These are phyloP conservation scores for Aix galericulata DNA, from an alignment of 2,113 vertebrate genomes.

Conservation along the genomic window DNA sequence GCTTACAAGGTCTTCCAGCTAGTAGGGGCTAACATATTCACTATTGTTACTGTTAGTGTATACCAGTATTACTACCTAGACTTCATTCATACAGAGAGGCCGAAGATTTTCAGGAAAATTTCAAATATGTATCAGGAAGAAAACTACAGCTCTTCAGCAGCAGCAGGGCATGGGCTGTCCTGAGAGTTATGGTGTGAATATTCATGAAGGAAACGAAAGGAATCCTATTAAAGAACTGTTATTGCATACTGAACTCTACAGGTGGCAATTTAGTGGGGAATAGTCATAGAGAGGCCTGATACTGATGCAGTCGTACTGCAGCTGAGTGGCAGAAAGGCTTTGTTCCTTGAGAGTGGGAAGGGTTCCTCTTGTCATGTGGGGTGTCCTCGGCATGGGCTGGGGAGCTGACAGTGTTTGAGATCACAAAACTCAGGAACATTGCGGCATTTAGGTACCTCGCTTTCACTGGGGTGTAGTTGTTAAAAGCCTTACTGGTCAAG, in stretches of 20 bases:
- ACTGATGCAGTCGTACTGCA: neutral
- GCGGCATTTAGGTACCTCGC: neutral
- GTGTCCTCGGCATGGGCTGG: neutral
- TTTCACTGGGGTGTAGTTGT: accelerated
- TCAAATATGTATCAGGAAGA: neutral
- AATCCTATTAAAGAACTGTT: neutral
- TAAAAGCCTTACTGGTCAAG: neutral
- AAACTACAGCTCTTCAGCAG: neutral
- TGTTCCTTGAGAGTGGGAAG: neutral
- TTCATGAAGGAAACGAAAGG: neutral
- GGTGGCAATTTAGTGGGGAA: neutral
- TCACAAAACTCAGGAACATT: neutral
- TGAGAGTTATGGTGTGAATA: neutral
- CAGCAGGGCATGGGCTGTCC: neutral
- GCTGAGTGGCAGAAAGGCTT: neutral
- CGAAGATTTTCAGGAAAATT: neutral
- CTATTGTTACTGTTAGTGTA: neutral
- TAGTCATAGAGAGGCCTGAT: neutral
- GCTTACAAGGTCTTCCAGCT: neutral
- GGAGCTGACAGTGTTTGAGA: neutral
- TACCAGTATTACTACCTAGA: neutral
- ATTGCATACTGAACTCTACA: neutral
- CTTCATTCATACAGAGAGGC: neutral
- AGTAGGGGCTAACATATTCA: neutral
- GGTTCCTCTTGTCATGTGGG: neutral